Conservation (phyloP, 2,113 vertebrate species). For the Limanda limanda region DNA sequence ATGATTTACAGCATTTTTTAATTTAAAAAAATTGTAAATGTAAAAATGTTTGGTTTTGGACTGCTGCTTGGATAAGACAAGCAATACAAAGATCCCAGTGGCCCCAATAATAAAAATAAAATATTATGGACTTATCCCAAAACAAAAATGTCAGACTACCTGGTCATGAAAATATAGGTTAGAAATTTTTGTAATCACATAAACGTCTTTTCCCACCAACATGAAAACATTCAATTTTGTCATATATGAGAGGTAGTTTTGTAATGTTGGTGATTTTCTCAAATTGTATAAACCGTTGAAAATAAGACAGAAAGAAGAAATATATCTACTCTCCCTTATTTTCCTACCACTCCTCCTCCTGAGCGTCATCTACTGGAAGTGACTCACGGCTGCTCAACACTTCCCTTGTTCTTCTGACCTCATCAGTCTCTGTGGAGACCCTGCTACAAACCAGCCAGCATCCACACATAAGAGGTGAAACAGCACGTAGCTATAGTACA, state of each 20-base stretch:
- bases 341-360: background rate
- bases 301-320: background rate
- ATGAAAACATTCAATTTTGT: background rate
- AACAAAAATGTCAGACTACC: background rate
- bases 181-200: background rate
- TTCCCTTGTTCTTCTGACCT: slow-evolving; percentile 38
- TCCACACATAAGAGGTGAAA: slow-evolving; percentile 4
- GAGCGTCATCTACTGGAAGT: slow-evolving; percentile 37
- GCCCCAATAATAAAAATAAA: too few relatives aligned
- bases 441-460: slow-evolving; percentile 4
- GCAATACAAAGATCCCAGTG: too few relatives aligned
- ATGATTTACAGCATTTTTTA: too few relatives aligned
- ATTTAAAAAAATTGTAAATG: too few relatives aligned
- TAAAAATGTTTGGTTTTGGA: too few relatives aligned
- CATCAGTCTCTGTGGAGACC: slow-evolving; percentile 26
- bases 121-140: background rate
- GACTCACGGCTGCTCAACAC: slow-evolving; percentile 38
- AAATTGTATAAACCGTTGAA: background rate
- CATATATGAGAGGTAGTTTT: background rate
- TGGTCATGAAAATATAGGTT: background rate
- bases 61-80: too few relatives aligned
- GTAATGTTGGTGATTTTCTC: too few relatives aligned
- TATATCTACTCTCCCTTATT: background rate
- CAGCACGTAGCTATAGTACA: background rate
- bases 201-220: background rate